Conservation (phyloP, 1,140 invertebrate species). For the Hyphantria cunea region DNA sequence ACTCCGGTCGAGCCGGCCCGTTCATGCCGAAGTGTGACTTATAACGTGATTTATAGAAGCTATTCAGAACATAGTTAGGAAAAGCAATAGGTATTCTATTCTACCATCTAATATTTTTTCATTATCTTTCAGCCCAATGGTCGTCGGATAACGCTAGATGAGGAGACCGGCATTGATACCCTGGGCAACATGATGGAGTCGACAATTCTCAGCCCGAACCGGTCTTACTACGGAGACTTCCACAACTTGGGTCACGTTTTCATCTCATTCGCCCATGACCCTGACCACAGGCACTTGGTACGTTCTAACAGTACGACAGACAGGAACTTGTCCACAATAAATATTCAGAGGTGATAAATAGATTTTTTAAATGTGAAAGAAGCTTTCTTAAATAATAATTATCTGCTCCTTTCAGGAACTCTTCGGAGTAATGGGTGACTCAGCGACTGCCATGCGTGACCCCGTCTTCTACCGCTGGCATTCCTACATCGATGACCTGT, state of each 20-base stretch:
- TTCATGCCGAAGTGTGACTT: too few relatives aligned
- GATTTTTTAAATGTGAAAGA: too few relatives aligned
- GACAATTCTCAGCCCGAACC: slow-evolving; percentile 86
- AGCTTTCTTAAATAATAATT: neutral
- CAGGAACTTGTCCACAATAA: too few relatives aligned
- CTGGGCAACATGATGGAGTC: slow-evolving; percentile 91
- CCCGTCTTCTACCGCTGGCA: slow-evolving; percentile 94
- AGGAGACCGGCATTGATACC: slow-evolving; percentile 88
- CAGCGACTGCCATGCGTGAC: slow-evolving; percentile 87
- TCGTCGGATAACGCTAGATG: slow-evolving; percentile 82
- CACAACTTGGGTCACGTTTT: slow-evolving; percentile 84
- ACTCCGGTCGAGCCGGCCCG: too few relatives aligned
- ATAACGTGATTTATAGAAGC: too few relatives aligned
- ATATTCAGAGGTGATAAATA: too few relatives aligned
- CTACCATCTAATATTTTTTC: too few relatives aligned
- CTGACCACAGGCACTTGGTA: slow-evolving; percentile 83
- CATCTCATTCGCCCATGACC: slow-evolving; percentile 83
- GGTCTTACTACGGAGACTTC: slow-evolving; percentile 82
- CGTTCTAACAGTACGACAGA: neutral
- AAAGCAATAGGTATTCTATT: too few relatives aligned
- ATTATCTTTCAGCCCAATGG: slow-evolving; percentile 65
- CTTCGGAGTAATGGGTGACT: slow-evolving; percentile 86
- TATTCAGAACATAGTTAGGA: too few relatives aligned
- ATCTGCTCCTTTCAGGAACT: slow-evolving; percentile 82
- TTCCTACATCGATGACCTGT: slow-evolving; percentile 90